Evolutionary conservation across 37 sponge, comb jelly and placozoan species (phyloP).

Genomic region (Cladorhizidae sp.): DNA sequence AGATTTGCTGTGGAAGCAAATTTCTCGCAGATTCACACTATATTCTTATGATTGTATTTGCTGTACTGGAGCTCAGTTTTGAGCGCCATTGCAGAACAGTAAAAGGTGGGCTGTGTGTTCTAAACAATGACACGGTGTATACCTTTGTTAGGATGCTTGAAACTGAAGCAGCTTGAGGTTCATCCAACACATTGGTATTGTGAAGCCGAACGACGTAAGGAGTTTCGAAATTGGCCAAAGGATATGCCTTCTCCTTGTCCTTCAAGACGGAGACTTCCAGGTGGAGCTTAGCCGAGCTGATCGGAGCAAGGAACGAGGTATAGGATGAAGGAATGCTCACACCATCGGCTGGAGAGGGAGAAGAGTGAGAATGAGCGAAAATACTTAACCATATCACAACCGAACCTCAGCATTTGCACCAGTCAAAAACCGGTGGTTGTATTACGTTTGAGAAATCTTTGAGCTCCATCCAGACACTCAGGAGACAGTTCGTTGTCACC

Average conservation of each 20-base stretch:
- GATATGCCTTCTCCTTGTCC: conserved; percentile 67
- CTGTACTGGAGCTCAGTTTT: too few relatives aligned
- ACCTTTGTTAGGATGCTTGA: conserved; percentile 90
- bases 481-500: conserved; percentile 99
- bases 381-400: background rate
- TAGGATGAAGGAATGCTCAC: conserved; percentile 93
- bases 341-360: conserved; percentile 64
- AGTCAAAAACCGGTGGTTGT: background rate
- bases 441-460: conserved; percentile 86
- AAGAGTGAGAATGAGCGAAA: background rate
- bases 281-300: conserved; percentile 84
- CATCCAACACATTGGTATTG: conserved; percentile 60
- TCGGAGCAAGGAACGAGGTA: conserved; percentile 91
- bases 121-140: background rate
- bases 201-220: conserved; percentile 92
- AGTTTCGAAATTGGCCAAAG: conserved; percentile 80
- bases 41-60: too few relatives aligned
- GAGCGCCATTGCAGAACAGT: too few relatives aligned
- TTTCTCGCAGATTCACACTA: too few relatives aligned
- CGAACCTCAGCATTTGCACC: too few relatives aligned
- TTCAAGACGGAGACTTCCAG: conserved; percentile 44
- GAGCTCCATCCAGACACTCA: conserved; percentile 99
- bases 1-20: too few relatives aligned
- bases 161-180: conserved; percentile 89
- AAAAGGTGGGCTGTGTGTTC: too few relatives aligned